A percentile compares a stretch with the other conserved stretches of the same genome.
Evolutionary conservation across 2,113 vertebrate genomes (phyloP).

Genomic region (Phasianus colchicus): DNA sequence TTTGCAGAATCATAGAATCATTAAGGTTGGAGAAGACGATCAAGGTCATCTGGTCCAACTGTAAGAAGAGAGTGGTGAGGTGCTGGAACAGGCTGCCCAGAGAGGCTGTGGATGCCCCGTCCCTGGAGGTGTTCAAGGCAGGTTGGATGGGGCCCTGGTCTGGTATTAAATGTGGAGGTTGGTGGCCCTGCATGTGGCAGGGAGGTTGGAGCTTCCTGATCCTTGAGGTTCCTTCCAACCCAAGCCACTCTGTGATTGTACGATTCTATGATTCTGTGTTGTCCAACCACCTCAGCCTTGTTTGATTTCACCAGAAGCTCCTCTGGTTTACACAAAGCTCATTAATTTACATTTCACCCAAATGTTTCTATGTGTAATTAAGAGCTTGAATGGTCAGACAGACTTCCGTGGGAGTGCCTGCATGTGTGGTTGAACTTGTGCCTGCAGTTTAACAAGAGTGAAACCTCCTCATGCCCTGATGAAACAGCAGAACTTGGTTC

Average conservation of each 20-base stretch:
- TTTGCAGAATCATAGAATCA: not conserved
- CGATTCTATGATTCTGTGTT: not conserved
- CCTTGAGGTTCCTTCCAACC: too few relatives aligned
- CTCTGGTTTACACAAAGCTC: not conserved
- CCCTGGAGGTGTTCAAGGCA: too few relatives aligned
- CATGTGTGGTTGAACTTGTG: not conserved
- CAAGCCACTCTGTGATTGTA: too few relatives aligned
- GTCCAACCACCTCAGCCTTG: not conserved
- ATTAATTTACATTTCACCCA: not conserved
- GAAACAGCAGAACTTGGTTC: not conserved
- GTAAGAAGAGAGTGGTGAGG: not conserved
- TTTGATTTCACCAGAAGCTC: not conserved
- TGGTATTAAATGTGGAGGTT: too few relatives aligned
- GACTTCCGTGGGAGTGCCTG: not conserved
- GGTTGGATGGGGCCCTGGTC: too few relatives aligned
- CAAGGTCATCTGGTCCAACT: too few relatives aligned
- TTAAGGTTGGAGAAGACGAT: too few relatives aligned
- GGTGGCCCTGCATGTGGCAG: too few relatives aligned
- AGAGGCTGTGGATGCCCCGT: too few relatives aligned
- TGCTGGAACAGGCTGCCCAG: too few relatives aligned
- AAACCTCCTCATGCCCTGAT: not conserved
- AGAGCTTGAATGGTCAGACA: not conserved
- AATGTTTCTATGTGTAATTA: not conserved
- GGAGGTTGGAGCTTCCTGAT: too few relatives aligned
- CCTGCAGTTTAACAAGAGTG: not conserved